Conservation (phyloP, 2,888 invertebrate species). For the Lacanobia oleracea region DNA sequence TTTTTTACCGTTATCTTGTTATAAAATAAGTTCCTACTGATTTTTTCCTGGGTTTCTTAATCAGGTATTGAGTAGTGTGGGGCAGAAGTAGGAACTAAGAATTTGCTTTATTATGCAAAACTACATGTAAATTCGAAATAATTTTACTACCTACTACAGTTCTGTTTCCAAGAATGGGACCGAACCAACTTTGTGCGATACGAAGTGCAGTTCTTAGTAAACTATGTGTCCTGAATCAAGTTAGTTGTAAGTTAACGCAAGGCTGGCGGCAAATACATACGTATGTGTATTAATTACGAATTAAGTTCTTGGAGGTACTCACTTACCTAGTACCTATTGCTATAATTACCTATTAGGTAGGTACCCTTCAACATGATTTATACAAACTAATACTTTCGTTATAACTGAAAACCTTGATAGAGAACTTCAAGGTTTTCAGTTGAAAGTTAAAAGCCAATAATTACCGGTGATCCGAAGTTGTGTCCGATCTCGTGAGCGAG, state of each 20-base stretch:
- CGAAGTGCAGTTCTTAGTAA: conserved; percentile 17
- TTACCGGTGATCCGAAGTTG: conserved; percentile 99
- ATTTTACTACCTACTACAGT: conserved; percentile 17
- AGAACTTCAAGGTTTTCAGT: conserved; percentile 36
- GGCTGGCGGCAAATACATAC: conserved; percentile 8
- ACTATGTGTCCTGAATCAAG: conserved; percentile 38
- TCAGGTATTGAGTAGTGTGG: neutral
- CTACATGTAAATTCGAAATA: conserved; percentile 10
- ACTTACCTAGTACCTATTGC: neutral
- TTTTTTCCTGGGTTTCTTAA: neutral
- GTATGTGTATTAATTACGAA: neutral
- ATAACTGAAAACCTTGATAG: conserved; percentile 14
- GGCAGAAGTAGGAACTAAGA: neutral
- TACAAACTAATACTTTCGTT: conserved; percentile 1
- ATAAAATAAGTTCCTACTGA: neutral
- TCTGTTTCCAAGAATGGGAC: conserved; percentile 3
- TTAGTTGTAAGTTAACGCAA: conserved; percentile 26
- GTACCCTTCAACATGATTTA: neutral
- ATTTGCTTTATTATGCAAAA: conserved; percentile 23
- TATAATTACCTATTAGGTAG: no score
- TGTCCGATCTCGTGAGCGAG: conserved; percentile 99
- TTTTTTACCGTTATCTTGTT: no score
- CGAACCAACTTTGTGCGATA: conserved; percentile 14
- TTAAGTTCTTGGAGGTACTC: conserved; percentile 1
- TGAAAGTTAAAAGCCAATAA: conserved; percentile 40